Evolutionary conservation across 1,140 invertebrate genomes (phyloP), one percentile per base, ranked within the genome.

Genomic region (Polypedilum pembai): DNA sequence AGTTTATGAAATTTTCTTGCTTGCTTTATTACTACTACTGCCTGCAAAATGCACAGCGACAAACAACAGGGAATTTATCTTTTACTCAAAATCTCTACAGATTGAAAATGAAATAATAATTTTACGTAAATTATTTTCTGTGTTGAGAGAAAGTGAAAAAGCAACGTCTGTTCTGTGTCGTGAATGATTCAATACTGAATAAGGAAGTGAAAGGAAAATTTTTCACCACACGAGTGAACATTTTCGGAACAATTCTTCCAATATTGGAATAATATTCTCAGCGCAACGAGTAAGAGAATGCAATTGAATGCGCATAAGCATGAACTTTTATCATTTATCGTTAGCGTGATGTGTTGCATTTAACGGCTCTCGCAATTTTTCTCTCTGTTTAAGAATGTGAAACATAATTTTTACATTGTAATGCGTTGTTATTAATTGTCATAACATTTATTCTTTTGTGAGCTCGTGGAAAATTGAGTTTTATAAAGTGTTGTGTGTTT

Each of bases 161-260:
- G 10, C 10, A 15, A 17, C 45, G 2, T 56, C 45, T 56, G n/a
- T 17, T 8, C 45, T 56, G 2, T 12, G 8, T 56, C 10, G 24
- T 33, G 24, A 33, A 33, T 33, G 1, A 5, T 33, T 33, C 24
- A 33, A 12, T 12, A 56, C 45, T 56, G 10, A 56, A 56, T 17
- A 8, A 69, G 65, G 8, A 18, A 69, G 7, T 20, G 20, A 21
- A 69, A 20, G 5, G 10, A 69, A 69, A 69, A 20, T 1, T 15
- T 56, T 17, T 12, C 45, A 56, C 45, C 10, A 56, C 45, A 56
- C 10, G 45, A 56, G 8, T 15, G 45, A 56, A 56, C 8, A n/a
- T 21, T 69, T 69, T 69, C 65, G 65, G 65, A 69, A 69, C 65
- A 69, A 69, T 69, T 69, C n/a, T 66, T 69, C 65, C 65, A 69